A percentile compares a stretch with the other conserved stretches of the same genome.
Conservation (phyloP, 2,113 vertebrate species). For the Sprattus sprattus region DNA sequence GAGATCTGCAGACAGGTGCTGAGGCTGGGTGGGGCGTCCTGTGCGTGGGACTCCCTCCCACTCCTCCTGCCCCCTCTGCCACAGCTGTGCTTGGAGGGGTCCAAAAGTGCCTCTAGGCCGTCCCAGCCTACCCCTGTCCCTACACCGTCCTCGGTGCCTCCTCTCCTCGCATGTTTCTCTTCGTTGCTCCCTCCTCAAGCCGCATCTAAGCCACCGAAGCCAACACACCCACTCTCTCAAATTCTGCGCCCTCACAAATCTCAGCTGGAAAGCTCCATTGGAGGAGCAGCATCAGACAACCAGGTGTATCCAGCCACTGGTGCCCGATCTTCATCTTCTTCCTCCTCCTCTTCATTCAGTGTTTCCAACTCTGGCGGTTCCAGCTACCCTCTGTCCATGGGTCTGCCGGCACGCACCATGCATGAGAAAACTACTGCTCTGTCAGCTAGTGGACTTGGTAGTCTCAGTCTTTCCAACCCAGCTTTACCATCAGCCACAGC, state of each 20-base stretch:
- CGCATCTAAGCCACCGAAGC: slow-evolving; percentile 58
- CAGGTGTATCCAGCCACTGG: slow-evolving; percentile 49
- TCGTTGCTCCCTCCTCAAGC: slow-evolving; percentile 65
- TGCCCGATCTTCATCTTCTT: slow-evolving; percentile 53
- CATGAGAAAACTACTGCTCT: slow-evolving; percentile 75
- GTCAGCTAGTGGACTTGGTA: slow-evolving; percentile 56
- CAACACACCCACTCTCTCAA: slow-evolving; percentile 62
- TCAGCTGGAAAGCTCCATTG: slow-evolving; percentile 52
- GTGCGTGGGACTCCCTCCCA: slow-evolving; percentile 68
- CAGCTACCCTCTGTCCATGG: slow-evolving; percentile 65
- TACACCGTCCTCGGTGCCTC: slow-evolving; percentile 61
- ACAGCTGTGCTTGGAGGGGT: slow-evolving; percentile 65
- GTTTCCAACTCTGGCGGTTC: slow-evolving; percentile 52
- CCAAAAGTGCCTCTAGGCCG: slow-evolving; percentile 53
- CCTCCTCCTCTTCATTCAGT: slow-evolving; percentile 45
- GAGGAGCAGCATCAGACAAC: slow-evolving; percentile 28
- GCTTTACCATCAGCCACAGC: slow-evolving; percentile 55
- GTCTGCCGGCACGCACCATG: slow-evolving; percentile 67
- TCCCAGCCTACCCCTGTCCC: slow-evolving; percentile 42
- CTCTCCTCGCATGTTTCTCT: slow-evolving; percentile 71
- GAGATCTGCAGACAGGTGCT: slow-evolving; percentile 89
- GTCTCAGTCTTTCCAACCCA: slow-evolving; percentile 59
- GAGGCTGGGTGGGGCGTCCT: slow-evolving; percentile 75
- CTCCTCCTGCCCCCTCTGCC: slow-evolving; percentile 61
- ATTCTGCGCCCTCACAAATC: slow-evolving; percentile 69